Evolutionary conservation across 2,888 invertebrate species (phyloP).

Genomic region (Zele albiditarsus): DNA sequence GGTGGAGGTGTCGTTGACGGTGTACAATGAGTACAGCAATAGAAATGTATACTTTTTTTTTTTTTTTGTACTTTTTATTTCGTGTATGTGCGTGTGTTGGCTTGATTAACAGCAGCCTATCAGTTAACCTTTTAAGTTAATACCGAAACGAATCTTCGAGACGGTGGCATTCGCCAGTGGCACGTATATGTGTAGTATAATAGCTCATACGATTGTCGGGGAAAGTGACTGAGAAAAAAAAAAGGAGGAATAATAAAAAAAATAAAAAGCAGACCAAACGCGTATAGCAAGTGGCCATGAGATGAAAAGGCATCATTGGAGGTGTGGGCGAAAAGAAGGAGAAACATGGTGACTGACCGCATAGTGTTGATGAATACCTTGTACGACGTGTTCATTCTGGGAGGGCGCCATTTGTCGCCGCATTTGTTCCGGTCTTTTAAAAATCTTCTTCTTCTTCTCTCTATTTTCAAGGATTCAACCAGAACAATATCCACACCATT

Average conservation of each 20-base stretch:
- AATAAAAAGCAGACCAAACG: slow-evolving; percentile 23
- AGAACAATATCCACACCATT: slow-evolving; percentile 12
- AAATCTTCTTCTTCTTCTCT: slow-evolving; percentile 24
- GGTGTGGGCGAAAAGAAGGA: slow-evolving; percentile 13
- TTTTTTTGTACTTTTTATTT: neutral
- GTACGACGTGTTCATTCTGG: slow-evolving; percentile 26
- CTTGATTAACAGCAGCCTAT: slow-evolving; percentile 65
- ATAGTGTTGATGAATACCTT: slow-evolving; percentile 6
- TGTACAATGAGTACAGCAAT: slow-evolving; percentile 10
- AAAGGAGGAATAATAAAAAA: slow-evolving; percentile 24
- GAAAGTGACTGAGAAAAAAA: slow-evolving; percentile 21
- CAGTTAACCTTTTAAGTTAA: slow-evolving; percentile 62
- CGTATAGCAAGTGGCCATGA: slow-evolving; percentile 23
- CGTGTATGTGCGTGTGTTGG: slow-evolving; percentile 4
- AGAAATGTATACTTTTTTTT: slow-evolving; percentile 27
- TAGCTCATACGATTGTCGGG: neutral
- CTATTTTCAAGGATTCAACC: slow-evolving; percentile 14
- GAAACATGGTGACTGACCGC: slow-evolving; percentile 32
- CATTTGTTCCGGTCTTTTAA: slow-evolving; percentile 54
- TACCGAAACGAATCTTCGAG: slow-evolving; percentile 52
- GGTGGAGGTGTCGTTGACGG: slow-evolving; percentile 43
- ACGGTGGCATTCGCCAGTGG: slow-evolving; percentile 44
- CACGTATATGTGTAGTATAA: slow-evolving; percentile 21
- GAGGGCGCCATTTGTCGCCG: slow-evolving; percentile 54
- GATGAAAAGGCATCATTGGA: slow-evolving; percentile 6